Percentiles rank a stretch among this genome's conserved stretches.
These are phyloP conservation scores for Chromoteleia sp. DNA, from an alignment of 2,888 invertebrate genomes.

Conservation along the genomic window DNA sequence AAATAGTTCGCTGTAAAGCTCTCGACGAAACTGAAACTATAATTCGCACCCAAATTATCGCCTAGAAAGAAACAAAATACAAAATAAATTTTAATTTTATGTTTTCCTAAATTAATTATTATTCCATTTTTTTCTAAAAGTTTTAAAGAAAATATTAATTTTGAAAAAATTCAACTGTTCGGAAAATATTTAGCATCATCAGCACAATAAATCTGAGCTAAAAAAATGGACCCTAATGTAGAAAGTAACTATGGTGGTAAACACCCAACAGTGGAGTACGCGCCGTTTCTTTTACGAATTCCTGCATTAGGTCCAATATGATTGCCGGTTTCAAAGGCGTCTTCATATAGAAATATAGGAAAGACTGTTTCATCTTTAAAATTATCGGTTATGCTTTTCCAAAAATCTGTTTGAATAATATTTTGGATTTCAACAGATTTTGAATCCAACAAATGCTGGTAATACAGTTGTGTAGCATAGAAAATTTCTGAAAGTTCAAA, in stretches of 20 bases:
- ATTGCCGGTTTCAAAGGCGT: slow-evolving; percentile 52
- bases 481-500: slow-evolving; percentile 31
- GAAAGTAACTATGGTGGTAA: slow-evolving; percentile 38
- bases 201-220: slow-evolving; percentile 45
- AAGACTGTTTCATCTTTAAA: slow-evolving; percentile 14
- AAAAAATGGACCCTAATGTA: slow-evolving; percentile 39
- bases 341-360: slow-evolving; percentile 36
- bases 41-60: no score
- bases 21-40: no score
- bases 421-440: slow-evolving; percentile 13
- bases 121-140: slow-evolving; percentile 47
- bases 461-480: slow-evolving; percentile 1
- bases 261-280: slow-evolving; percentile 21
- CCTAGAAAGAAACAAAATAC: no score
- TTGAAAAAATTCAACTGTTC: slow-evolving; percentile 34
- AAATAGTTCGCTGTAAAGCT: no score
- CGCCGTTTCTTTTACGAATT: slow-evolving; percentile 47
- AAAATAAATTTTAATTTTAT: no score
- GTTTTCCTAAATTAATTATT: no score
- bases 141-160: background rate
- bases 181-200: slow-evolving; percentile 26
- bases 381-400: slow-evolving; percentile 10
- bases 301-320: slow-evolving; percentile 35
- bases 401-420: slow-evolving; percentile 48
- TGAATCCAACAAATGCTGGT: background rate